Evolutionary conservation across 2,888 invertebrate genomes (phyloP).

Genomic region (Ethmia dodecea): DNA sequence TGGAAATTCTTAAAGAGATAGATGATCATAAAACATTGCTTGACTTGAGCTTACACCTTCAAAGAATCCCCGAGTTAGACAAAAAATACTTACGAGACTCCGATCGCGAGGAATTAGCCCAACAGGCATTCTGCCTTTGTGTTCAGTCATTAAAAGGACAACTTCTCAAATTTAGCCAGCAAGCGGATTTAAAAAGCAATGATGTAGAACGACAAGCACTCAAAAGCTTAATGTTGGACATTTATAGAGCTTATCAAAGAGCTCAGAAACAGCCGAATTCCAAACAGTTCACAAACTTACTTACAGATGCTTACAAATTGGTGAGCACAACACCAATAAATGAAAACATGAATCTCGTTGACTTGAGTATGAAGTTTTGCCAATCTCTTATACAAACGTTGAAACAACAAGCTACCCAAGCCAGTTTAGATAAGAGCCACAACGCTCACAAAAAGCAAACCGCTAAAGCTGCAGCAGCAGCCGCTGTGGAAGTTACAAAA

Average conservation of each 20-base stretch:
- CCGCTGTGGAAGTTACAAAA: constrained; percentile 28
- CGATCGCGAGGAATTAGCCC: constrained; percentile 88
- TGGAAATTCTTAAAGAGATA: constrained; percentile 88
- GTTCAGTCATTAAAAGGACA: constrained; percentile 82
- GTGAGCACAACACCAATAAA: constrained; percentile 78
- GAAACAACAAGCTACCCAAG: constrained; percentile 72
- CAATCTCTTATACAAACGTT: constrained; percentile 78
- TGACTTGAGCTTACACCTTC: constrained; percentile 87
- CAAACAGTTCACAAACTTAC: constrained; percentile 80
- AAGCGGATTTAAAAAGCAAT: constrained; percentile 62
- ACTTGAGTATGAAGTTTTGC: constrained; percentile 84
- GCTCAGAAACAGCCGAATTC: constrained; percentile 79
- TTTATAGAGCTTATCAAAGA: constrained; percentile 83
- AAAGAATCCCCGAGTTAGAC: constrained; percentile 89
- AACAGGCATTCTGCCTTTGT: constrained; percentile 86
- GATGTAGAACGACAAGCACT: constrained; percentile 67
- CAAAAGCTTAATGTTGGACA: constrained; percentile 72
- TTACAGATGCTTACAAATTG: constrained; percentile 84
- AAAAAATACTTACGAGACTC: constrained; percentile 93
- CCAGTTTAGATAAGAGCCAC: constrained; percentile 52
- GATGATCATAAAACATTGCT: constrained; percentile 89
- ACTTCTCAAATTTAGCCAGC: constrained; percentile 72
- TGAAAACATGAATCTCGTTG: constrained; percentile 80
- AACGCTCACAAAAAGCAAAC: constrained; percentile 55
- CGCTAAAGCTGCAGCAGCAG: constrained; percentile 26